Evolutionary conservation across 92 coral and sea anemone species (phyloP).

Genomic region (Heteractis magnifica): DNA sequence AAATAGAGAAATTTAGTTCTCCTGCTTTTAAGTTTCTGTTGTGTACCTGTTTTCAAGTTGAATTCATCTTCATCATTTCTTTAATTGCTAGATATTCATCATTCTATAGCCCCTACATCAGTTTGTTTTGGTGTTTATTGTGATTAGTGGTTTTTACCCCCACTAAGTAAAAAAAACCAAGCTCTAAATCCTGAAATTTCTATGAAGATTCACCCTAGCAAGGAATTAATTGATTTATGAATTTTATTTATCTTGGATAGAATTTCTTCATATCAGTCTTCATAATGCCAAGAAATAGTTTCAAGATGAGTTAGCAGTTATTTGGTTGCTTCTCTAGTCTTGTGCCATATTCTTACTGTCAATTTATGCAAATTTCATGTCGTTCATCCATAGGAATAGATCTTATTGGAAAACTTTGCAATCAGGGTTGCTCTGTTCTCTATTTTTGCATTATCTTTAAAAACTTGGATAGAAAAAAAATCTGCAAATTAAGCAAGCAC

Average conservation of each 20-base stretch:
- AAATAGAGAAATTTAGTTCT: background rate
- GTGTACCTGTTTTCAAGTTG: background rate
- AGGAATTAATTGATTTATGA: background rate
- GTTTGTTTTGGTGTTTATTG: conserved; percentile 6
- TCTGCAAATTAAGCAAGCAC: no score
- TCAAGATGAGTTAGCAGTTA: background rate
- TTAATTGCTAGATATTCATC: background rate
- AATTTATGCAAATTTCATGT: background rate
- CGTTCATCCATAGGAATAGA: background rate
- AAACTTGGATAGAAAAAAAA: no score
- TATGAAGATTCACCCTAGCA: background rate
- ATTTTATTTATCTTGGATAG: background rate
- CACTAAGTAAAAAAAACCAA: background rate
- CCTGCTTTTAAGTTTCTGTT: background rate
- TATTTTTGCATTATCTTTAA: no score
- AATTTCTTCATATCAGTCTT: background rate
- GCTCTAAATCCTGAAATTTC: background rate
- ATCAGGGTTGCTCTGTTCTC: background rate
- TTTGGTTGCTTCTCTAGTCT: background rate
- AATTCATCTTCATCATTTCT: background rate
- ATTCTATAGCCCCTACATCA: background rate
- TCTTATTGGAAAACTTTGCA: background rate
- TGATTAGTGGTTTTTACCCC: conserved; percentile 14
- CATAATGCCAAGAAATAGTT: background rate
- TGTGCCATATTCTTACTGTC: background rate